A percentile compares a stretch with the other conserved stretches of the same genome.
Evolutionary conservation across 1,140 invertebrate genomes (phyloP).

Genomic region (Drosophila chauvacae): DNA sequence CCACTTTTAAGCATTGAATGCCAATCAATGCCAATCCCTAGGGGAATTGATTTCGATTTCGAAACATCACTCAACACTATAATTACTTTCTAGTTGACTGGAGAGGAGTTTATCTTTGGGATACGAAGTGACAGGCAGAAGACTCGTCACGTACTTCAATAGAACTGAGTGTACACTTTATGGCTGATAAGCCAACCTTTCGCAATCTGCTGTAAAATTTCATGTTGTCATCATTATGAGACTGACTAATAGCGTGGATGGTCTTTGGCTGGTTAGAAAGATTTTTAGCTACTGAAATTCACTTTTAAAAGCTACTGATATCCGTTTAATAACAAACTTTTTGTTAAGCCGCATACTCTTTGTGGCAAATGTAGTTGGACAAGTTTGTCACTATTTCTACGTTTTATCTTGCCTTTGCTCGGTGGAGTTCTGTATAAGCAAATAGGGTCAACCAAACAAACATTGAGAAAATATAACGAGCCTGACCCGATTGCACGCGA

Average conservation of each 20-base stretch:
- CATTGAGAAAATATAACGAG: not conserved
- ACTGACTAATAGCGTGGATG: not conserved
- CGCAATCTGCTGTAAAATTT: conserved; percentile 6
- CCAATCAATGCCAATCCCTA: no score
- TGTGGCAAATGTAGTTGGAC: not conserved
- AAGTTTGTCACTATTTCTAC: not conserved
- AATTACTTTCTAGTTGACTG: conserved; percentile 1
- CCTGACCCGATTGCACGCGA: conserved; percentile 6
- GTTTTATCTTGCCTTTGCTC: not conserved
- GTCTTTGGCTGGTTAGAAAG: not conserved
- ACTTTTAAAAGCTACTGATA: not conserved
- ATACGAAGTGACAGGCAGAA: not conserved
- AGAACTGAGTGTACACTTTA: not conserved
- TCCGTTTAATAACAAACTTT: not conserved
- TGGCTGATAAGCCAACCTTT: conserved; percentile 17
- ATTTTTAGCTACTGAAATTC: no score
- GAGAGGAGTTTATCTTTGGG: conserved; percentile 17
- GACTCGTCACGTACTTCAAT: conserved; percentile 6
- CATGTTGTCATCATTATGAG: not conserved
- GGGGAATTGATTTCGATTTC: conserved; percentile 1
- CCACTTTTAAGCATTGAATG: not conserved
- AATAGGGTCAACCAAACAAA: conserved; percentile 13
- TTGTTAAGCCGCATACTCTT: no score
- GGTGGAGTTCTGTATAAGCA: not conserved
- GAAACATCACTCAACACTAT: conserved; percentile 1